phyloP scores from a whole-genome alignment of 1,140 invertebrate species.

The Scaptomyza pallida region DNA sequence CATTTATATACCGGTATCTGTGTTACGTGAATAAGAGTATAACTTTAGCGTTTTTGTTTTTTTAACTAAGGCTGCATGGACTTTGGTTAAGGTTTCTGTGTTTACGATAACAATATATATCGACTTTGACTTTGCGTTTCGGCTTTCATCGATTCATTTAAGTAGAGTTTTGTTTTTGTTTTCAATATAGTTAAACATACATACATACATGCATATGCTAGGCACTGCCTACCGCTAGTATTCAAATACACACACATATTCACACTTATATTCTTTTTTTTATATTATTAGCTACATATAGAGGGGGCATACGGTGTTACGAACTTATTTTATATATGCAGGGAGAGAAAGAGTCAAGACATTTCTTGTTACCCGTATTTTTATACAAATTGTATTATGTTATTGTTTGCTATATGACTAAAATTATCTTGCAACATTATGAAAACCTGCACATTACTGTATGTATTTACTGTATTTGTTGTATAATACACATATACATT shows the following conservation, averaged over 20 bases:
- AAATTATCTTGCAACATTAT: slow-evolving; percentile 39
- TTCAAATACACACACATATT: slow-evolving; percentile 19
- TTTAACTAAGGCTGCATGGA: slow-evolving; percentile 37
- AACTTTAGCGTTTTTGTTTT: slow-evolving; percentile 13
- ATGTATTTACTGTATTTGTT: slow-evolving; percentile 16
- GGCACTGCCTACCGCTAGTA: slow-evolving; percentile 22
- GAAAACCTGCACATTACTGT: slow-evolving; percentile 55
- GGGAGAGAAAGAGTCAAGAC: slow-evolving; percentile 30
- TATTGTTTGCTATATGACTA: slow-evolving; percentile 26
- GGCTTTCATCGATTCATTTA: not conserved
- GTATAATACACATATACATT: slow-evolving; percentile 23
- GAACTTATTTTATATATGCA: not conserved
- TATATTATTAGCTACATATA: not conserved
- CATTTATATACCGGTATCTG: slow-evolving; percentile 28
- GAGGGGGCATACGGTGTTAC: slow-evolving; percentile 10
- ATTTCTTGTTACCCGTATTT: slow-evolving; percentile 61
- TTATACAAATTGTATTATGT: slow-evolving; percentile 10
- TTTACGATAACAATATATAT: not conserved
- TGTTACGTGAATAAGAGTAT: slow-evolving; percentile 1
- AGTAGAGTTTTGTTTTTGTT: slow-evolving; percentile 7
- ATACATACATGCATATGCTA: slow-evolving; percentile 19
- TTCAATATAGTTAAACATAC: not conserved
- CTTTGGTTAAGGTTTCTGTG: slow-evolving; percentile 28
- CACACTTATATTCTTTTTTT: slow-evolving; percentile 6
- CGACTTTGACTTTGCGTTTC: not conserved